Evolutionary conservation across 2,888 invertebrate species (phyloP), one percentile per base, ranked within the genome.

Genomic region (Cloeon dipterum): DNA sequence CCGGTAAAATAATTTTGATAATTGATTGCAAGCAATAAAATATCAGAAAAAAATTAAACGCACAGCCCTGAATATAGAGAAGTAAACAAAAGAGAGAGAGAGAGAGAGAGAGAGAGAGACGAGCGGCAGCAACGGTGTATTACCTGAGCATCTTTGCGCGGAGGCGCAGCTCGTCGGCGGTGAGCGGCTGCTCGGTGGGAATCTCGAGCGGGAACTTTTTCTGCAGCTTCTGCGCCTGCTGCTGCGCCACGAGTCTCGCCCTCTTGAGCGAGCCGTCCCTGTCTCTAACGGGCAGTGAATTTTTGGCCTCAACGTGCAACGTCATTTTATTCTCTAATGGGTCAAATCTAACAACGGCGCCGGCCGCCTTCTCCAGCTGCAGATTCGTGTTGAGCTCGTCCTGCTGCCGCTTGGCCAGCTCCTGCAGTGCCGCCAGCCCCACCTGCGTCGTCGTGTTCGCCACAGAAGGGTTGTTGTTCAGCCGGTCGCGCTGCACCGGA

Each of bases 341-440:
- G 46, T 56, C 56, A 46, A 53, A 54, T 40, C 57, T 50, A 44
- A 56, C 50, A 42, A 56, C 57, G 39, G 58, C 47, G 44, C 48
- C 38, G 8, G 44, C 43, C 11, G 44, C 45, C 50, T 51, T 43
- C n/a, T 29, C 29, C 5, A 5, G 7, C 7, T 5, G 21, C 48
- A 51, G 43, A 46, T 51, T 29, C 5, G 14, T 46, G 46, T 50
- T 48, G 44, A 51, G 45, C 39, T 61, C 58, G 46, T 70, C 68
- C 47, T 64, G 64, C 46, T 68, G 68, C 36, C 48, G 48, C 33
- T 69, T 60, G 37, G 74, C 76, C 43, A 78, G 65, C 50, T 77
- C 75, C 49, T 77, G 73, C 47, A 79, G 74, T 46, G 77, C 77
- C 35, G 77, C 78, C 50, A 78, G 57, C 20, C 78, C 78, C 44